phyloP scores from a whole-genome alignment of 1,140 invertebrate species.

The Drosophila pseudoananassae region DNA sequence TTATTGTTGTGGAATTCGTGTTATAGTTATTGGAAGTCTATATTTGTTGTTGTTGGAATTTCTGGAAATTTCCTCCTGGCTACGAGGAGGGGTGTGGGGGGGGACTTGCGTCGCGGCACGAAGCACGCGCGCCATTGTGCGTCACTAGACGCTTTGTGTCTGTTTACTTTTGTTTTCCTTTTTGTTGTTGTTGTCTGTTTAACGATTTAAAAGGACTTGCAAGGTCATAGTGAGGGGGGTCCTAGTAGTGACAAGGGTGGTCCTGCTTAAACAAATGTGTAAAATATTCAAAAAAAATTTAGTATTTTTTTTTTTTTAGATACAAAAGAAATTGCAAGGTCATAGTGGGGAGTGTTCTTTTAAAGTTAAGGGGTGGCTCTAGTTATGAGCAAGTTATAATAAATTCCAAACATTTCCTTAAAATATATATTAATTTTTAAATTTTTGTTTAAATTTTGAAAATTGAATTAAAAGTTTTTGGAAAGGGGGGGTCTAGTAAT shows the following conservation, averaged over 20 bases:
- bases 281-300: not conserved
- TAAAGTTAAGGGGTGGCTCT: not conserved
- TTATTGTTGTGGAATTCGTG: not conserved
- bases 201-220: not conserved
- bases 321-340: not conserved
- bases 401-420: too few relatives aligned
- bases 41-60: not conserved
- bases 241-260: not conserved
- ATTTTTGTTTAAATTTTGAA: too few relatives aligned
- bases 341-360: not conserved
- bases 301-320: too few relatives aligned
- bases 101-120: not conserved
- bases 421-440: too few relatives aligned
- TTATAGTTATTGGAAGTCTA: not conserved
- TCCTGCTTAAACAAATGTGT: not conserved
- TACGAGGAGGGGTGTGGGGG: not conserved
- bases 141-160: constrained; percentile 3
- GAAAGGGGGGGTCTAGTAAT: too few relatives aligned
- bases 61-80: not conserved
- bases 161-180: not conserved
- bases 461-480: too few relatives aligned
- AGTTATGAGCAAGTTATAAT: not conserved
- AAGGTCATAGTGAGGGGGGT: not conserved
- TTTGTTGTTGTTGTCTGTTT: not conserved
- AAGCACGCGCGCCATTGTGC: constrained; percentile 5